phyloP scores from a whole-genome alignment of 2,888 invertebrate genomes.

The Mesorhabditis spiculigera region DNA sequence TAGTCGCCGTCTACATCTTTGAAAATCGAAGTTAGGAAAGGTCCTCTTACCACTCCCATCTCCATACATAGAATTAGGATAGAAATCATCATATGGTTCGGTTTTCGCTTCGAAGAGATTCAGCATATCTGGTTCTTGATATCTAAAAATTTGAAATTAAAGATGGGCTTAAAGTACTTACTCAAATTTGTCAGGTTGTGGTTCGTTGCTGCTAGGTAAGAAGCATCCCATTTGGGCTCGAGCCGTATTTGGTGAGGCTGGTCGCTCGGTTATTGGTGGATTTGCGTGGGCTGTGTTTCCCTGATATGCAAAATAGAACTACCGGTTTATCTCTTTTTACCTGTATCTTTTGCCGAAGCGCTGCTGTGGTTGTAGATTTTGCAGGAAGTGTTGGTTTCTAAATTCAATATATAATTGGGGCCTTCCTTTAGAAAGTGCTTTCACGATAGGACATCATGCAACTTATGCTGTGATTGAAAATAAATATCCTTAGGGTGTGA shows the following conservation, averaged over 20 bases:
- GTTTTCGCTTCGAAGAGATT: slow-evolving; percentile 25
- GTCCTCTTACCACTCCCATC: background rate
- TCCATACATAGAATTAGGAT: slow-evolving; percentile 2
- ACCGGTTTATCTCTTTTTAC: background rate
- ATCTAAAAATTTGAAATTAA: background rate
- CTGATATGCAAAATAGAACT: background rate
- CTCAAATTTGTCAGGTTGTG: background rate
- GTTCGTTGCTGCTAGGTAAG: background rate
- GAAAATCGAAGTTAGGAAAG: background rate
- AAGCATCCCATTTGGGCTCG: background rate
- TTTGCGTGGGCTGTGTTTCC: background rate
- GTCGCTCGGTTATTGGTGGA: background rate
- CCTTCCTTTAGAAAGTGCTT: no score
- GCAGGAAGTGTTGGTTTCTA: slow-evolving; percentile 1
- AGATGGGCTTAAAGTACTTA: background rate
- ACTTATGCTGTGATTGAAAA: no score
- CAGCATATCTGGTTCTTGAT: no score
- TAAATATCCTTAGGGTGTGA: no score
- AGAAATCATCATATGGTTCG: slow-evolving; percentile 33
- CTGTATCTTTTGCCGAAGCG: background rate
- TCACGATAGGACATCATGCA: no score
- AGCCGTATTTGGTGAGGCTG: slow-evolving; percentile 2
- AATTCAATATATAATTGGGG: background rate
- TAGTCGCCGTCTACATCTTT: slow-evolving; percentile 11
- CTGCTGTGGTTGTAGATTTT: background rate